Evolutionary conservation across 1,140 invertebrate species (phyloP).

Genomic region (Calosoma granatense): DNA sequence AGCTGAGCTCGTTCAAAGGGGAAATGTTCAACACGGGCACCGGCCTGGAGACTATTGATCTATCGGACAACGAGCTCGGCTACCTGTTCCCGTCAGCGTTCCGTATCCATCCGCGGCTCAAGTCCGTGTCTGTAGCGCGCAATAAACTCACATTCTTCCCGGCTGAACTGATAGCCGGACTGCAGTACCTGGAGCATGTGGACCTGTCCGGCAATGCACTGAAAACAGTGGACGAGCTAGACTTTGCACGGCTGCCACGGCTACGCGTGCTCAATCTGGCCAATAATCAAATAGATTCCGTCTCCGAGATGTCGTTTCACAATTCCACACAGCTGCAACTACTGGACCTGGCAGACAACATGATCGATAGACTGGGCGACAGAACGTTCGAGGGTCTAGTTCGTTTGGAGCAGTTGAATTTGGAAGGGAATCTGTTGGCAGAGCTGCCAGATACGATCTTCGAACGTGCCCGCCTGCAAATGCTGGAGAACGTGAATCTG

Average conservation of each 20-base stretch:
- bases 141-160: conserved; percentile 78
- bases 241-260: conserved; percentile 69
- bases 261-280: conserved; percentile 57
- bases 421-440: conserved; percentile 61
- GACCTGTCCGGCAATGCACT: conserved; percentile 68
- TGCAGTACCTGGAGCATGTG: conserved; percentile 63
- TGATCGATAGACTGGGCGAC: conserved; percentile 62
- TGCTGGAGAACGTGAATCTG: conserved; percentile 72
- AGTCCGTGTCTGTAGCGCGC: conserved; percentile 51
- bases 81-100: conserved; percentile 75
- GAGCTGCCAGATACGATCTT: conserved; percentile 77
- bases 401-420: conserved; percentile 61
- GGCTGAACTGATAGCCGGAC: conserved; percentile 61
- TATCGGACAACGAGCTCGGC: conserved; percentile 64
- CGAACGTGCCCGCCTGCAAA: conserved; percentile 62
- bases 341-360: conserved; percentile 65
- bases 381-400: conserved; percentile 73
- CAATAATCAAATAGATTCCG: conserved; percentile 63
- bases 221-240: conserved; percentile 67
- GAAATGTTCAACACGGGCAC: conserved; percentile 66
- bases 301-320: conserved; percentile 79
- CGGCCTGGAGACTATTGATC: conserved; percentile 58
- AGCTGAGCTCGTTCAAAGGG: conserved; percentile 64
- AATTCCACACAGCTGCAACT: conserved; percentile 81
- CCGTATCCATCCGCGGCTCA: conserved; percentile 63